Percentiles rank a stretch among this genome's conserved stretches.
Conservation (phyloP, 1,140 invertebrate genomes). For the Monomorium pharaonis region DNA sequence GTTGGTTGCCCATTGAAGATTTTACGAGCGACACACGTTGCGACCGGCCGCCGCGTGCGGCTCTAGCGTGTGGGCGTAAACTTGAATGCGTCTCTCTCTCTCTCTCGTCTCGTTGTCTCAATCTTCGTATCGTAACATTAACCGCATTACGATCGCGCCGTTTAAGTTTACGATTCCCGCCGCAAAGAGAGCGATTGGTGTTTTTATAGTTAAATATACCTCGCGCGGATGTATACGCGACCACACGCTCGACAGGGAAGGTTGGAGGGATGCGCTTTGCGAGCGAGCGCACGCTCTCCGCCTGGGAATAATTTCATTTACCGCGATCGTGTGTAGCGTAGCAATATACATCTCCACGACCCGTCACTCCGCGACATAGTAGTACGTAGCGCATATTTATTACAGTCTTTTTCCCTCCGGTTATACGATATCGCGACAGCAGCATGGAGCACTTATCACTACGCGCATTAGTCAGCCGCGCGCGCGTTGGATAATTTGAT, state of each 20-base stretch:
- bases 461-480: constrained; percentile 22
- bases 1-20: too few species aligned
- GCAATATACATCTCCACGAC: not conserved
- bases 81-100: not conserved
- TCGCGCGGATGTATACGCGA: too few species aligned
- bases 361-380: not conserved
- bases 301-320: constrained; percentile 1
- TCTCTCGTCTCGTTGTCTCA: not conserved
- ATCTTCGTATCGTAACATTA: not conserved
- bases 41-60: not conserved
- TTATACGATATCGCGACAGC: constrained; percentile 5
- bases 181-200: not conserved
- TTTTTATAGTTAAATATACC: constrained; percentile 35
- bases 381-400: not conserved
- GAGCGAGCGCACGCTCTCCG: not conserved
- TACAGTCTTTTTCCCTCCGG: not conserved
- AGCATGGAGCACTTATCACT: constrained; percentile 47
- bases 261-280: not conserved
- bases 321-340: not conserved
- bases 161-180: not conserved
- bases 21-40: not conserved
- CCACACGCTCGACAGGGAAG: too few species aligned
- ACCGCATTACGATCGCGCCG: not conserved
- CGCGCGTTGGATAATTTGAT: constrained; percentile 16
- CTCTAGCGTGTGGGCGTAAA: too few species aligned